phyloP scores from a whole-genome alignment of 2,888 invertebrate genomes.

The Morpho helenor region DNA sequence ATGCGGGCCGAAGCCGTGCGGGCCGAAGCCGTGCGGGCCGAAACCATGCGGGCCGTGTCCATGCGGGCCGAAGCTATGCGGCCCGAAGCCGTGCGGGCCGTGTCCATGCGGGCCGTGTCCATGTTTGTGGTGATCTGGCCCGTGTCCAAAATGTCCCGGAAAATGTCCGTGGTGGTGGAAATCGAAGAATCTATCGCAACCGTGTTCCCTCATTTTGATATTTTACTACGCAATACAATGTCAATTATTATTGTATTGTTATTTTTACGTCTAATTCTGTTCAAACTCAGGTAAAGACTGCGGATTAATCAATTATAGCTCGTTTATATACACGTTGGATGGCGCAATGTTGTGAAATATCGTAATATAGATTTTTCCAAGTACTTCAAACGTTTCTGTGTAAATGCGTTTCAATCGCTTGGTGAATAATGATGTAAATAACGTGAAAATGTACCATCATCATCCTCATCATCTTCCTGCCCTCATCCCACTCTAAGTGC shows the following conservation, averaged over 20 bases:
- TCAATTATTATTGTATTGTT: too few relatives aligned
- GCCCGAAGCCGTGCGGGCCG: constrained; percentile 3
- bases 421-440: too few relatives aligned
- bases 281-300: too few relatives aligned
- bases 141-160: constrained; percentile 1
- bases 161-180: constrained; percentile 1
- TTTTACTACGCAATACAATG: neutral
- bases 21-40: constrained; percentile 14
- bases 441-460: too few relatives aligned
- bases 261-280: too few relatives aligned
- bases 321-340: neutral
- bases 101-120: constrained; percentile 5
- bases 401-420: neutral
- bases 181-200: constrained; percentile 1
- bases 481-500: too few relatives aligned
- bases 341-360: neutral
- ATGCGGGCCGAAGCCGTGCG: constrained; percentile 10
- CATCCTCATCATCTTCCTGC: too few relatives aligned
- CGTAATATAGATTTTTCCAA: too few relatives aligned
- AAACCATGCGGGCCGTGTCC: constrained; percentile 8
- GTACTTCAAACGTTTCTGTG: too few relatives aligned
- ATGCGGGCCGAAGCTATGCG: neutral
- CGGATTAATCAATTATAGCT: too few relatives aligned
- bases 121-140: neutral
- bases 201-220: constrained; percentile 7